Evolutionary conservation across 2,113 vertebrate species (phyloP).

Genomic region (Paraplagusia blochii): DNA sequence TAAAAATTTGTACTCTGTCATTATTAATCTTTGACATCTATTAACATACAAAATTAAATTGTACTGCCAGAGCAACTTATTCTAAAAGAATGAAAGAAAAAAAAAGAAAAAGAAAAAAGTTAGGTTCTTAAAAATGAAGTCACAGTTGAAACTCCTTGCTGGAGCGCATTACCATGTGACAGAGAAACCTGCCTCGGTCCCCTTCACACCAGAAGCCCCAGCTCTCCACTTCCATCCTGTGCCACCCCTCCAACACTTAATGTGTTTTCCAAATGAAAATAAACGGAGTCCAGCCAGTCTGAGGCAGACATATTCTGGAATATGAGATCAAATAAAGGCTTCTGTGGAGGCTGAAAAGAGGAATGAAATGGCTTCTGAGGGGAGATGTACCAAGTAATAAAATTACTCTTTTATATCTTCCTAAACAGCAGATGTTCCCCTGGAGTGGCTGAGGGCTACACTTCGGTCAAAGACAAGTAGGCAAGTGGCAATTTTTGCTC

Average conservation of each 20-base stretch:
- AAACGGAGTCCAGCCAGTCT: slow-evolving; percentile 76
- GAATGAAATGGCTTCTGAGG: slow-evolving; percentile 79
- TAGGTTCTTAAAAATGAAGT: slow-evolving; percentile 51
- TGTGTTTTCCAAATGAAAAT: slow-evolving; percentile 86
- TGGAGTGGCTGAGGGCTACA: slow-evolving; percentile 74
- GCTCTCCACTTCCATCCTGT: slow-evolving; percentile 56
- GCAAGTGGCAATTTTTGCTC: slow-evolving; percentile 78
- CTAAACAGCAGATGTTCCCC: slow-evolving; percentile 79
- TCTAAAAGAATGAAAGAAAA: no score
- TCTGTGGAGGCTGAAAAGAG: slow-evolving; percentile 76
- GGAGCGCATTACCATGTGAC: slow-evolving; percentile 71
- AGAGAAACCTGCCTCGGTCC: slow-evolving; percentile 56
- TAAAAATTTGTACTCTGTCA: no score
- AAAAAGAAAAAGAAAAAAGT: slow-evolving; percentile 35
- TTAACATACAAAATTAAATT: no score
- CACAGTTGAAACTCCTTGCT: slow-evolving; percentile 55
- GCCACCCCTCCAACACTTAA: slow-evolving; percentile 75
- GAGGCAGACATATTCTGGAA: slow-evolving; percentile 77
- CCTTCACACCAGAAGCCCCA: slow-evolving; percentile 46
- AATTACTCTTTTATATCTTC: slow-evolving; percentile 82
- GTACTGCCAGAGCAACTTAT: slow-evolving; percentile 37
- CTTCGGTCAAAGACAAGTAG: slow-evolving; percentile 77
- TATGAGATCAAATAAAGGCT: slow-evolving; percentile 84
- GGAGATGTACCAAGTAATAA: slow-evolving; percentile 81
- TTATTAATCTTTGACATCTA: no score